These are phyloP conservation scores for Dufourea novaeangliae DNA, from an alignment of 1,140 invertebrate species.

Conservation along the genomic window DNA sequence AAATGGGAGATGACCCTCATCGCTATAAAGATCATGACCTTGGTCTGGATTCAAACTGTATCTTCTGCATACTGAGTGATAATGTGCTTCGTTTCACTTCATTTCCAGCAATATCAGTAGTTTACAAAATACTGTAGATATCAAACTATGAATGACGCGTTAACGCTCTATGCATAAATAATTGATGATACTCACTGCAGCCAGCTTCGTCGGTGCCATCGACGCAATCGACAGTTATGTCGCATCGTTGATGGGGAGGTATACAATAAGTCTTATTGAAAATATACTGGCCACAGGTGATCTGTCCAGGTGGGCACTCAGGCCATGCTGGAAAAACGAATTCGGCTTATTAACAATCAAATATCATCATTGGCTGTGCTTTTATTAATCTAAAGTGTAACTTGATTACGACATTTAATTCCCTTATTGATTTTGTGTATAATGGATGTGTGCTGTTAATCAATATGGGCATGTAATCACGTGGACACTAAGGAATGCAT, in stretches of 20 bases:
- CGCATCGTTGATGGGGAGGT: constrained; percentile 93
- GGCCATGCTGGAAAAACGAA: constrained; percentile 88
- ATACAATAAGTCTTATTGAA: constrained; percentile 97
- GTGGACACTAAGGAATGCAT: no score
- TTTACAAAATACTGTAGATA: not conserved
- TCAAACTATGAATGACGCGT: not conserved
- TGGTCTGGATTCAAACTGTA: not conserved
- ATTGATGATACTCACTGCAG: constrained; percentile 93
- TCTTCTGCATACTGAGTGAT: no score
- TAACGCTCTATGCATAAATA: not conserved
- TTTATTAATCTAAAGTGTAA: not conserved
- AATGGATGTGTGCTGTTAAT: no score
- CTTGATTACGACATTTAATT: not conserved
- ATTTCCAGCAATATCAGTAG: not conserved
- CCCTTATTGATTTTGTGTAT: no score
- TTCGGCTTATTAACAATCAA: not conserved
- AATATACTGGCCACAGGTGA: constrained; percentile 94
- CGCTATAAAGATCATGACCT: not conserved
- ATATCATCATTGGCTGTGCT: no score
- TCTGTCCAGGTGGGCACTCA: constrained; percentile 92
- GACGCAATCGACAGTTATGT: constrained; percentile 95
- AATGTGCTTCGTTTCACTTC: not conserved
- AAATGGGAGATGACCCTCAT: no score
- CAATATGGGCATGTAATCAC: no score
- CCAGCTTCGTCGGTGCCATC: constrained; percentile 96